Base-by-base conservation (phyloP, 2,888 invertebrate genomes). In the Xestia rhomboidea region DNA sequence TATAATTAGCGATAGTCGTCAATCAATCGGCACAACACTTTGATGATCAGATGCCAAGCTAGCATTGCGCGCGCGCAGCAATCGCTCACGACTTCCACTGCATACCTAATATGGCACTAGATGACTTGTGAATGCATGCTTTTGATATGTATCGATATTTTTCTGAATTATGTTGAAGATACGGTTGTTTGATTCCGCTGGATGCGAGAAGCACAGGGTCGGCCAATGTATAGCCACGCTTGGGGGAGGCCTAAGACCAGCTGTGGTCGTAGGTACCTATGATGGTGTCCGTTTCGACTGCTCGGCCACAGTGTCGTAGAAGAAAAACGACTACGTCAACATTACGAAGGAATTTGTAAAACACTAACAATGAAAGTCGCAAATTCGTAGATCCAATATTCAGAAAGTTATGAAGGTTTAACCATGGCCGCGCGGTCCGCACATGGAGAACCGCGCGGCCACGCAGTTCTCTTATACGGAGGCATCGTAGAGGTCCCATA, bases 21-120 rank as follows among this genome's bases (percentile, higher is more conserved):
- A 75, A 83, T 84, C 86, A 78, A 57, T 57, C 64, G 86, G 86
- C 63, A 7, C 46, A 18, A 41, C 64, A 27, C 83, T 84, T 82
- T 86, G 83, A 86, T 79, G 73, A 57, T 83, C 79, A 30, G 49
- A 63, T 70, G 51, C 68, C 34, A 21, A 13, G 62, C 44, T 57
- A 46, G 51, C 54, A 60, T 21, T 41, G 44, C 34, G 38, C 54
- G 49, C 51, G 54, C 13, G 57, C 73, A 21, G 60, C 38, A 67
- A 85, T 69, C 18, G 69, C 54, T 73, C 49, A 83, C 51, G 51
- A 82, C 69, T 78, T 68, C 41, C 21, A 68, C 69, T 67, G 86
- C 86, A 79, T 86, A 82, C 78, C 46, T 54, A 71, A 64, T 82
- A 75, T 78, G 67, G 60, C 11, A n/a, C 30, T 18, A 63, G 34